A percentile compares a stretch with the other conserved stretches of the same genome.
Conservation (phyloP, 2,797 vertebrate genomes). For the Rhinella marina region DNA sequence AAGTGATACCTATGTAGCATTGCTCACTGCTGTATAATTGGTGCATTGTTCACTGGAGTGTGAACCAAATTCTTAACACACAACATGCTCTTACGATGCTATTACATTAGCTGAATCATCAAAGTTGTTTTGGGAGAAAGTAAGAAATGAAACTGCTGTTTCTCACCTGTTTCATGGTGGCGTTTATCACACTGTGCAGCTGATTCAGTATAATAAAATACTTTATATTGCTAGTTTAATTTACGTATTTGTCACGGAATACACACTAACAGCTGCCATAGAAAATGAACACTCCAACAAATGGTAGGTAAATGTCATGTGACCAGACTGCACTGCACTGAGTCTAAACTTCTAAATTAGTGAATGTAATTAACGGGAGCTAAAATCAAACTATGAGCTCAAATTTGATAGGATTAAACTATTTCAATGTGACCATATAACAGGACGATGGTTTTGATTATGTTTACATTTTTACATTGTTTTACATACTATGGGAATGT, state of each 20-base stretch:
- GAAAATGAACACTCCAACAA: conserved; percentile 16
- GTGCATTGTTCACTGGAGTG: neutral
- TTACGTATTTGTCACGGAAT: conserved; percentile 24
- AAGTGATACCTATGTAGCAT: neutral
- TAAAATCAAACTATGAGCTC: conserved; percentile 1
- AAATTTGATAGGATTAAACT: conserved; percentile 5
- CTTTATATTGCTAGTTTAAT: conserved; percentile 39
- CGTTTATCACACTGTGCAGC: conserved; percentile 34
- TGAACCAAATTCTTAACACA: neutral
- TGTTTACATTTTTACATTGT: neutral
- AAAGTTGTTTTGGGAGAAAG: conserved; percentile 4
- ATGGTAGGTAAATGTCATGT: conserved; percentile 35
- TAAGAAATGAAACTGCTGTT: conserved; percentile 27
- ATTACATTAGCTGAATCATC: conserved; percentile 24
- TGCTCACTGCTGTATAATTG: neutral
- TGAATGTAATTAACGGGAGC: neutral
- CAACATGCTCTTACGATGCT: neutral
- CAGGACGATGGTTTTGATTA: neutral
- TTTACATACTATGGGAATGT: neutral
- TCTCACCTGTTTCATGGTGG: conserved; percentile 16
- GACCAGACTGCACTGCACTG: neutral
- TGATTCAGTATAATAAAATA: conserved; percentile 37
- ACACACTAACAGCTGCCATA: conserved; percentile 38
- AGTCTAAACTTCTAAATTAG: conserved; percentile 17
- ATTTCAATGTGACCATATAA: neutral